Conservation (phyloP, 2,113 vertebrate species). For the Aegotheles bennettii region DNA sequence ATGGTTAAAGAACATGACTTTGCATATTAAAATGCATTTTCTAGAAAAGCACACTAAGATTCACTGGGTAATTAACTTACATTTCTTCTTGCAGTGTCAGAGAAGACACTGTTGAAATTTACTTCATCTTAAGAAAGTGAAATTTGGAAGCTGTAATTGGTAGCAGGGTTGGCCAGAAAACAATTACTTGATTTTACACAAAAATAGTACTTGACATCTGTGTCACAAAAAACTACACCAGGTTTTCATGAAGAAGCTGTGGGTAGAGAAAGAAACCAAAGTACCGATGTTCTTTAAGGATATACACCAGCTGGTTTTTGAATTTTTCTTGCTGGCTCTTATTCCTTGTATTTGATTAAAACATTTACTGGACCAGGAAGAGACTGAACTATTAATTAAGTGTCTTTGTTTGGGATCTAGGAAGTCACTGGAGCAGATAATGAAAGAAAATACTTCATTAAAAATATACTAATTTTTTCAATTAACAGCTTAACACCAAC, state of each 20-base stretch:
- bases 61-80: background rate
- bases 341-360: background rate
- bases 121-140: background rate
- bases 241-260: background rate
- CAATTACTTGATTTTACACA: background rate
- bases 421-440: slow-evolving; percentile 23
- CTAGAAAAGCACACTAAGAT: background rate
- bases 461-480: background rate
- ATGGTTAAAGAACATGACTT: background rate
- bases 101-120: background rate
- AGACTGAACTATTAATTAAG: slow-evolving; percentile 28
- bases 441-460: slow-evolving; percentile 33
- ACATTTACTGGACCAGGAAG: slow-evolving; percentile 1
- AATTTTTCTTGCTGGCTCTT: background rate
- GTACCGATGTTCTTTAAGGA: background rate
- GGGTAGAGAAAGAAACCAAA: background rate
- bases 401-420: slow-evolving; percentile 1
- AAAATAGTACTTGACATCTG: background rate
- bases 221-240: background rate
- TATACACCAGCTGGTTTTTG: background rate
- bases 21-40: background rate
- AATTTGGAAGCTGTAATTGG: background rate
- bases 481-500: background rate
- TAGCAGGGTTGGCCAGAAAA: background rate
- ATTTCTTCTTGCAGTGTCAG: background rate